Evolutionary conservation across 2,797 vertebrate genomes (phyloP).

Genomic region (Podargus strigoides): DNA sequence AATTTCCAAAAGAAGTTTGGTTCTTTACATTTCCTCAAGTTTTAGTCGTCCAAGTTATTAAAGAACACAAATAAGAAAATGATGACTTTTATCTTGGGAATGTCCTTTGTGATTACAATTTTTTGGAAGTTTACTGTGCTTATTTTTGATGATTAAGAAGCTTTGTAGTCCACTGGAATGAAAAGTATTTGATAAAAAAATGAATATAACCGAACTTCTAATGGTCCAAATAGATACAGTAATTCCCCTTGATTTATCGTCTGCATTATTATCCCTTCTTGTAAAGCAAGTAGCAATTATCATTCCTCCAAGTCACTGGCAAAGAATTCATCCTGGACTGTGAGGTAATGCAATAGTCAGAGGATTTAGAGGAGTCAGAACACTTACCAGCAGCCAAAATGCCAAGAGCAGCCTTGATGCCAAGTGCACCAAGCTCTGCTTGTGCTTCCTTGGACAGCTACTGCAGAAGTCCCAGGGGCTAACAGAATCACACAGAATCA

Average conservation of each 20-base stretch:
- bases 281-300: neutral
- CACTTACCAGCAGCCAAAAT: neutral
- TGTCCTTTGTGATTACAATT: neutral
- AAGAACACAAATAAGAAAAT: neutral
- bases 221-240: neutral
- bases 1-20: neutral
- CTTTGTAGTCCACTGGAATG: neutral
- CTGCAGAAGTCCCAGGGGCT: neutral
- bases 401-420: neutral
- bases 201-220: neutral
- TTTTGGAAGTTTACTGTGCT: neutral
- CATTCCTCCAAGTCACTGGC: neutral
- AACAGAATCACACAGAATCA: too few species aligned
- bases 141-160: neutral
- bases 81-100: neutral
- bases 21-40: neutral
- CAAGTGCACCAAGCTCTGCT: neutral
- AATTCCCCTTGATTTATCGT: neutral
- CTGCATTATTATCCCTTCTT: neutral
- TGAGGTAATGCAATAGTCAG: accelerated
- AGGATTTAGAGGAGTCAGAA: neutral
- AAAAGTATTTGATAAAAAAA: neutral
- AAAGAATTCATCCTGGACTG: neutral
- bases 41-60: neutral
- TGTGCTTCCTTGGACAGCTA: neutral